Evolutionary conservation across 2,113 vertebrate species (phyloP), one percentile per base, ranked within the genome.

Genomic region (Myotis lucifugus): DNA sequence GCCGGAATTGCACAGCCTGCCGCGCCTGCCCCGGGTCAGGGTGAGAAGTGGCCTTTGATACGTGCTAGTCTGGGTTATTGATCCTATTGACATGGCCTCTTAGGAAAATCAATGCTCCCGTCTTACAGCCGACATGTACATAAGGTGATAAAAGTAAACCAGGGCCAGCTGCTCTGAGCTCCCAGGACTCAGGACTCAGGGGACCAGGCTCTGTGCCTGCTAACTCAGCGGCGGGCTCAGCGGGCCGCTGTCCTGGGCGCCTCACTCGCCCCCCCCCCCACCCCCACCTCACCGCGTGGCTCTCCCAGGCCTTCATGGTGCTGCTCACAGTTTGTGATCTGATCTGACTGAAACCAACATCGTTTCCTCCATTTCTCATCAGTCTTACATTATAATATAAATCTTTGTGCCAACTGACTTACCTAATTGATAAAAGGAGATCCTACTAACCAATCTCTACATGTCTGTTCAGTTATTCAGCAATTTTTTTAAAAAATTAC

Each of bases 11-110:
- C 59, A 61, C 10, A 27, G 97, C 97, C 70, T 97, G 85, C 89
- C 96, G 82, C 29, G 97, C 97, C 70, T 97, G 85, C 90, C 97
- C 84, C 79, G 32, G 42, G 90, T 96, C 95, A 64, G 92, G 96
- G 94, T 97, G 90, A 95, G 91, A 97, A 95, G 91, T 95, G 96
- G 98, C 95, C 96, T 98, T 98, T 97, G 97, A 97, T 98, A 98
- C 78, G 96, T 97, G 91, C 97, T 98, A 94, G 70, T 98, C 77
- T 52, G 89, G 96, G 73, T 97, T 98, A 99, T 99, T 93, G 98
- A 99, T 98, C 97, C 94, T 98, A 98, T 99, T 98, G 98, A 98
- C 98, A 97, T 98, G 98, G 98, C 97, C 98, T 98, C 98, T 96
- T 95, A 95, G 97, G 96, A 89, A 98, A 97, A 98, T 99, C 98